Base-by-base conservation (phyloP, 1,140 invertebrate species). In the Spodoptera frugiperda region DNA sequence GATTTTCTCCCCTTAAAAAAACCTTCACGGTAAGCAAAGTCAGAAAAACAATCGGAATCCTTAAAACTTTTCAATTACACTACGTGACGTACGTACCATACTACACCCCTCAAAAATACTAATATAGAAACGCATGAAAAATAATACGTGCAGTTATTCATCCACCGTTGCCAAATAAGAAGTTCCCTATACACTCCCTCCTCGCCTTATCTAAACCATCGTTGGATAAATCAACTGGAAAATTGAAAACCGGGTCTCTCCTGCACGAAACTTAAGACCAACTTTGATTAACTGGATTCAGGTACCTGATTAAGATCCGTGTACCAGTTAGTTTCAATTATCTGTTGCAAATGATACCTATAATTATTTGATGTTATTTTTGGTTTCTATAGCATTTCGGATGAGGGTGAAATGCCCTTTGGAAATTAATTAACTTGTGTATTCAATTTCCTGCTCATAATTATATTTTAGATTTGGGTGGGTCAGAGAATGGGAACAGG, bases 191-290 rank as follows among this genome's bases (percentile, higher is more conserved):
- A 77, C 59, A 54, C 67, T 78, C 76, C 76, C 68, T 19, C 39
- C 72, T 77, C 73, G 51, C 53, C 73, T 86, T 90, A 85, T 88
- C 87, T 85, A 80, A 87, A 87, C 86, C 81, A 85, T 85, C 83
- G 83, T 84, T 67, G 78, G 87, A 87, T 86, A 87, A 91, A 91
- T 91, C 85, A 88, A 81, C 76, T 82, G 86, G 84, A 89, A 92
- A 92, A 91, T 91, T 91, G 85, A 89, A 89, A 91, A 84, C 78
- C 80, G 49, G 53, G 57, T 21, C n/a, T 39, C 10, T 44, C 46
- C 44, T 33, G n/a, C 33, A 15, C 77, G 63, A 78, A 73, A 71
- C 82, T 79, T 76, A 82, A 86, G 87, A 83, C 80, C 82, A 86
- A 85, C 83, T 88, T 90, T 86, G 79, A 87, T 85, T 83, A 84